Evolutionary conservation across 2,888 invertebrate species (phyloP).

Genomic region (Laothoe populi): DNA sequence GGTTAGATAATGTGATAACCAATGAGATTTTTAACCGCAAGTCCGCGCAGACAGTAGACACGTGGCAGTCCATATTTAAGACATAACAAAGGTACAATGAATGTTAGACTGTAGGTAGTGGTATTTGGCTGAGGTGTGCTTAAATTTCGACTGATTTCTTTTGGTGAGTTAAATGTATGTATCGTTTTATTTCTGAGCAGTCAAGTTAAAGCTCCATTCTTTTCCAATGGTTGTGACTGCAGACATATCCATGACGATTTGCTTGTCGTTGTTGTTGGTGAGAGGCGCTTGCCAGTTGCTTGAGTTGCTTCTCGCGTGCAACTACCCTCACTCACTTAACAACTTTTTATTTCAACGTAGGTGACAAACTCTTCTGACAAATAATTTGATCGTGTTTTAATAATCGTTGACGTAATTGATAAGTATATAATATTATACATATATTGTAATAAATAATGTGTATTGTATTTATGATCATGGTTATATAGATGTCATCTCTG

Average conservation of each 20-base stretch:
- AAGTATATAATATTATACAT: conserved; percentile 52
- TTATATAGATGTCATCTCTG: conserved; percentile 79
- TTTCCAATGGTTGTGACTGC: conserved; percentile 80
- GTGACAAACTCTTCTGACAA: conserved; percentile 75
- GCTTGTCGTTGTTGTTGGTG: conserved; percentile 23
- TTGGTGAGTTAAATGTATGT: conserved; percentile 54
- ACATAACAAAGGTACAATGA: conserved; percentile 80
- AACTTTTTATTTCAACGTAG: conserved; percentile 50
- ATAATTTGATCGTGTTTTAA: conserved; percentile 71
- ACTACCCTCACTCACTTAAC: conserved; percentile 30
- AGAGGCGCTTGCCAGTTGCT: not conserved
- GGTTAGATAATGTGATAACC: conserved; percentile 82
- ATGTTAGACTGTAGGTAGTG: conserved; percentile 67
- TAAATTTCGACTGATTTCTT: conserved; percentile 67
- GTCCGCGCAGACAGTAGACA: conserved; percentile 50
- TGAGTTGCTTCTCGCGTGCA: not conserved
- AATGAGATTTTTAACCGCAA: conserved; percentile 80
- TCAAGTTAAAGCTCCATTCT: conserved; percentile 57
- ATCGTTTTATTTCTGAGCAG: conserved; percentile 56
- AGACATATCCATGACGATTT: conserved; percentile 71
- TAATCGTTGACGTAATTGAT: conserved; percentile 66
- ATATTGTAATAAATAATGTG: conserved; percentile 68
- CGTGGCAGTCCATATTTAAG: conserved; percentile 69
- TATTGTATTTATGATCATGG: conserved; percentile 63
- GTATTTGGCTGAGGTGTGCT: conserved; percentile 69